Evolutionary conservation across 2,797 vertebrate genomes (phyloP), one percentile per base, ranked within the genome.

Genomic region (Sphenodon punctatus): DNA sequence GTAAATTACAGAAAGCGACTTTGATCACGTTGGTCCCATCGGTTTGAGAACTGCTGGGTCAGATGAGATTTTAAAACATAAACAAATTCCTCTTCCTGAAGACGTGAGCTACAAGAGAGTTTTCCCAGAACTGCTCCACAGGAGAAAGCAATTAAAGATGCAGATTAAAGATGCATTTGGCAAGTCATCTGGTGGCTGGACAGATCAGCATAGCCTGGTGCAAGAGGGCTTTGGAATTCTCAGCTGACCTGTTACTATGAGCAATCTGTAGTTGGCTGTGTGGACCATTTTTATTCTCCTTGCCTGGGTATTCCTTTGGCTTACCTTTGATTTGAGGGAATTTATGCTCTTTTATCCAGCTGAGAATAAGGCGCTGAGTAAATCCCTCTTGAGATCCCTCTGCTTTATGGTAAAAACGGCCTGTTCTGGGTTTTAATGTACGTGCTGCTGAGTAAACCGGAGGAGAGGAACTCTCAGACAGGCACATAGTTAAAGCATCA

Each of bases 271-370:
- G 20, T 75, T 59, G 19, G 32, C 32, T 66, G 48, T 76, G 83
- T 76, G 19, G 68, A 20, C 46, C 75, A 49, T 67, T 43, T 46
- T 89, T 76, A 73, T 80, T 65, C 64, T 25, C 11, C 32, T 19
- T 82, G 79, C 82, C 78, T 71, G 38, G 80, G 25, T 45, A 60
- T 34, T 71, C n/a, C 45, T 71, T 60, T 51, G 38, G 10, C 75
- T 84, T 49, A 34, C 45, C 67, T 74, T 85, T 64, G 71, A 84
- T 68, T 73, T 63, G 43, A 14, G 38, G 69, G 79, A 85, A 82
- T 78, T 80, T 85, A 75, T 84, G 51, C 51, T 53, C n/a, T 53
- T 27, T 5, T 27, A 30, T 30, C 5, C 49, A 51, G 16, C 49
- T 27, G 25, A 32, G 30, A 56, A 56, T 56, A 56, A 56, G 30